These are phyloP conservation scores for Prinia subflava DNA, from an alignment of 2,113 vertebrate species.

Conservation along the genomic window DNA sequence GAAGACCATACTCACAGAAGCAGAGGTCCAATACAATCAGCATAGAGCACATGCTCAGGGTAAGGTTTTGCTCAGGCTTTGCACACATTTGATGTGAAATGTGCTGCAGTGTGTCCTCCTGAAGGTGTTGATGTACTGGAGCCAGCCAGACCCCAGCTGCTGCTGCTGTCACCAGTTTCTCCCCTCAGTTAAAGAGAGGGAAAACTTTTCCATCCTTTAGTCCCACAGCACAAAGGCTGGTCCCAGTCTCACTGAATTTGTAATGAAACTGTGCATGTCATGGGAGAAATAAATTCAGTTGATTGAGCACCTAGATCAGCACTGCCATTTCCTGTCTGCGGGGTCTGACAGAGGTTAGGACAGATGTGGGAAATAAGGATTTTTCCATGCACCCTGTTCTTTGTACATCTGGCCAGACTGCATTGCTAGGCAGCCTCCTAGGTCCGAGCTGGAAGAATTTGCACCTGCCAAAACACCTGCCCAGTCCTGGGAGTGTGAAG, in stretches of 20 bases:
- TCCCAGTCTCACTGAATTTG: not conserved
- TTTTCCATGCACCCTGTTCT: not conserved
- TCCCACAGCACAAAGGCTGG: not conserved
- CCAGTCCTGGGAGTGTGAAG: not conserved
- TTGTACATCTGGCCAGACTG: not conserved
- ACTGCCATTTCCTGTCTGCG: fast-evolving
- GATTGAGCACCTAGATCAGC: not conserved
- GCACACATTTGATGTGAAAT: not conserved
- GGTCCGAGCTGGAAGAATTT: not conserved
- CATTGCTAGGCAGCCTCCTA: not conserved
- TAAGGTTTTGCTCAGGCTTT: not conserved
- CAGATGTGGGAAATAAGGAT: not conserved
- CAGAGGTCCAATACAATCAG: not conserved
- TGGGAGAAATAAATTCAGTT: not conserved
- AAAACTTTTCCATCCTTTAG: not conserved
- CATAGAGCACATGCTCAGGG: not conserved
- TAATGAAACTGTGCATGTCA: not conserved
- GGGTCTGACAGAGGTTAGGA: not conserved
- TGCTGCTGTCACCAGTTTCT: not conserved
- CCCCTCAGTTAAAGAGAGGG: not conserved
- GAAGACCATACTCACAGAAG: not conserved
- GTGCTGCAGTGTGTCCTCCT: not conserved
- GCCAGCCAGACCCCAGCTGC: not conserved
- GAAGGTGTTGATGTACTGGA: not conserved
- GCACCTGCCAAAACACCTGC: not conserved